A percentile compares a stretch with the other conserved stretches of the same genome.
Evolutionary conservation across 2,113 vertebrate species (phyloP).

Genomic region (Stictonetta naevosa): DNA sequence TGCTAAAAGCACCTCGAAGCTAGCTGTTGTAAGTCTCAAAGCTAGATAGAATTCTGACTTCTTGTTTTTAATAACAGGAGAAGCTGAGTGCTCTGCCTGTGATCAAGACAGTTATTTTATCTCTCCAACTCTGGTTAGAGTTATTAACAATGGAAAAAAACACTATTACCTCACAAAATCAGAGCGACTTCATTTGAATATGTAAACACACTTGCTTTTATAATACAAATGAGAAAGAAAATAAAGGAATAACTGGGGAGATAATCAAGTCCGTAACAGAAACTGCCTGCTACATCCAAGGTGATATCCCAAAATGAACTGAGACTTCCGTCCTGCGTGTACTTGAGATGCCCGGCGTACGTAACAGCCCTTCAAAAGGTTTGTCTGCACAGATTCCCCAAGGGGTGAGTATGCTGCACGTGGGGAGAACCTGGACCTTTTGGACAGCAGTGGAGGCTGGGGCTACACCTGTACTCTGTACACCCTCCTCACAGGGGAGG

Average conservation of each 20-base stretch:
- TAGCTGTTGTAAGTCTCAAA: neutral
- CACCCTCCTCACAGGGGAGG: neutral
- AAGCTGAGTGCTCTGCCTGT: neutral
- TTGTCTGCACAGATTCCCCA: neutral
- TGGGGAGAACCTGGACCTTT: neutral
- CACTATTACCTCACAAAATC: neutral
- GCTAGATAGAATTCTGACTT: neutral
- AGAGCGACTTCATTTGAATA: neutral
- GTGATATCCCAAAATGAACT: neutral
- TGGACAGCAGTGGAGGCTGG: neutral
- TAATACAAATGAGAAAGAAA: neutral
- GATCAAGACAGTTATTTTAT: neutral
- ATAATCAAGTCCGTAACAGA: neutral
- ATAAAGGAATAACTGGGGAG: neutral
- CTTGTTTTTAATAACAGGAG: neutral
- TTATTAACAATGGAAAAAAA: neutral
- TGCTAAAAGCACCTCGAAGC: neutral
- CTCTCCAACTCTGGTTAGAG: neutral
- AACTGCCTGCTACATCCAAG: neutral
- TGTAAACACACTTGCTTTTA: neutral
- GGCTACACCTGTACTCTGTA: neutral
- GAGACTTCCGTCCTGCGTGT: neutral
- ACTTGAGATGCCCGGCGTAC: neutral
- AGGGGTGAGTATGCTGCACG: fast-evolving
- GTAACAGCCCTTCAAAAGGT: neutral